phyloP scores from a whole-genome alignment of 2,888 invertebrate genomes.

The Mellilla xanthometata region DNA sequence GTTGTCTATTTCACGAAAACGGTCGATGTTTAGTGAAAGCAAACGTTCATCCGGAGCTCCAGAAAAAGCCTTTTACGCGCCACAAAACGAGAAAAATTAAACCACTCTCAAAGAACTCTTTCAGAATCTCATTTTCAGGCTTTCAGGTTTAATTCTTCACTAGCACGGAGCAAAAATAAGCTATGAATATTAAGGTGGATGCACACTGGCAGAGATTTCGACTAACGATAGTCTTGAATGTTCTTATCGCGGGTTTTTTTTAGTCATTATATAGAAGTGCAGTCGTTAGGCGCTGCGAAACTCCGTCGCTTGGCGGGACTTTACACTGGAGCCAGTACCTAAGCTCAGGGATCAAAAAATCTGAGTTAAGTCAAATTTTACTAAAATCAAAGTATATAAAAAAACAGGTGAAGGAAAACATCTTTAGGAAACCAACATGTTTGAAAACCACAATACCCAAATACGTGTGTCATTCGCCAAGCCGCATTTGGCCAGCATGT shows the following conservation, averaged over 20 bases:
- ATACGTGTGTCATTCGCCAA: no score
- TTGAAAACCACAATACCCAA: no score
- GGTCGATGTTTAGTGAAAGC: background rate
- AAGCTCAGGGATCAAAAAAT: background rate
- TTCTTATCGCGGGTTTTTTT: slow-evolving; percentile 20
- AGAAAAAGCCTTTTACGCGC: slow-evolving; percentile 4
- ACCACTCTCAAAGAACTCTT: slow-evolving; percentile 10
- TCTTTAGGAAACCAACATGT: no score
- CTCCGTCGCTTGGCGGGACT: slow-evolving; percentile 1
- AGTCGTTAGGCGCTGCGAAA: slow-evolving; percentile 40
- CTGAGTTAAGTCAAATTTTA: no score
- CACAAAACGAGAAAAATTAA: slow-evolving; percentile 3
- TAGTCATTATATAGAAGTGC: slow-evolving; percentile 26
- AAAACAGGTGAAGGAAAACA: no score
- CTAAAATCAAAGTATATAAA: no score
- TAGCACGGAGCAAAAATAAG: slow-evolving; percentile 19
- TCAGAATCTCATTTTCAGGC: slow-evolving; percentile 15
- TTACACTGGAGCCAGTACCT: slow-evolving; percentile 4
- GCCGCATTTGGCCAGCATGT: no score
- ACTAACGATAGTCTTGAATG: slow-evolving; percentile 21
- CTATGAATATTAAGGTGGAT: slow-evolving; percentile 21
- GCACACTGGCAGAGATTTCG: slow-evolving; percentile 16
- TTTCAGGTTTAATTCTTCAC: slow-evolving; percentile 17
- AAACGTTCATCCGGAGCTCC: background rate
- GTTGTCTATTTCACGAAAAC: background rate